Conservation (phyloP, 2,888 invertebrate genomes). For the Bruchidius siliquastri region DNA sequence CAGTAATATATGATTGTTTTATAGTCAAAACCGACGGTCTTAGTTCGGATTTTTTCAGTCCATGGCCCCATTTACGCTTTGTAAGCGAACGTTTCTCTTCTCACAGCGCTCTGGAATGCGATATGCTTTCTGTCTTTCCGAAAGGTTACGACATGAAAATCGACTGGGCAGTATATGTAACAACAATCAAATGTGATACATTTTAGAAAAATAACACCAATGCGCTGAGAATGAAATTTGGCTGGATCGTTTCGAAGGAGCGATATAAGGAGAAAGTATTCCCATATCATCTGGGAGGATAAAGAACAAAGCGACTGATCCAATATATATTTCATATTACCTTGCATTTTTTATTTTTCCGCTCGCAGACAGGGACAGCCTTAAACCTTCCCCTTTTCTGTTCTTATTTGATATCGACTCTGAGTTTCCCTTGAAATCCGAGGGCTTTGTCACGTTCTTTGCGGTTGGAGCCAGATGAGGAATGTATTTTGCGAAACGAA, state of each 20-base stretch:
- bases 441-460: slow-evolving; percentile 13
- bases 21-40: too few species aligned
- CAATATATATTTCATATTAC: neutral
- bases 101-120: too few species aligned
- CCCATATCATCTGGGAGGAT: neutral
- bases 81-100: too few species aligned
- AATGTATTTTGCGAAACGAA: neutral
- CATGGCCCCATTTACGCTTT: too few species aligned
- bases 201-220: neutral
- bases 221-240: neutral
- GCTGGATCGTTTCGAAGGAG: neutral
- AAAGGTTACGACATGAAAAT: too few species aligned
- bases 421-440: slow-evolving; percentile 11
- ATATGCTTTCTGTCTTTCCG: too few species aligned
- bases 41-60: too few species aligned
- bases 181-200: neutral
- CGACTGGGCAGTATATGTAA: neutral
- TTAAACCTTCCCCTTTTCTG: slow-evolving; percentile 3
- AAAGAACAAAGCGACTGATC: neutral
- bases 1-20: too few species aligned
- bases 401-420: slow-evolving; percentile 12
- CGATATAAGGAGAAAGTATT: neutral
- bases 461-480: neutral
- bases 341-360: neutral
- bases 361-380: neutral